Conservation (phyloP, 2,797 vertebrate species). For the Sebastes steindachneri region DNA sequence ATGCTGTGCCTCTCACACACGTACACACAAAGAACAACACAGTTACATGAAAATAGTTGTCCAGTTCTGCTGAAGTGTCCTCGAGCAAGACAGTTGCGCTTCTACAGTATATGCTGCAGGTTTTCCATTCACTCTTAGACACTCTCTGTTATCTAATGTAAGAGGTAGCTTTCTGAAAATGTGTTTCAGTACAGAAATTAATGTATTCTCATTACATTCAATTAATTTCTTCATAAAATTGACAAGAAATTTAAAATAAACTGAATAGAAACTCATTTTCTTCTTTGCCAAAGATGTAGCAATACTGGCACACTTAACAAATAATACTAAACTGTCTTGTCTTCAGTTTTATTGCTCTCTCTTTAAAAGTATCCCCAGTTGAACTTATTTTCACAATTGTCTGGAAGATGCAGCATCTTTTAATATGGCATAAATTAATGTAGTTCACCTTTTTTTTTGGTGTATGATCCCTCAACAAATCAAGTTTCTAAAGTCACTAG, state of each 20-base stretch:
- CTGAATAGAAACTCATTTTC: neutral
- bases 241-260: neutral
- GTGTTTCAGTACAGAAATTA: neutral
- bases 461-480: slow-evolving; percentile 2
- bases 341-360: slow-evolving; percentile 25
- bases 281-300: slow-evolving; percentile 25
- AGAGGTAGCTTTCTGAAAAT: neutral
- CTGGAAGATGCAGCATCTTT: slow-evolving; percentile 21
- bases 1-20: slow-evolving; percentile 47
- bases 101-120: neutral
- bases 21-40: neutral
- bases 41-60: neutral
- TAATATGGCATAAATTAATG: slow-evolving; percentile 14
- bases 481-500: neutral
- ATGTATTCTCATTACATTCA: neutral
- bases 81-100: slow-evolving; percentile 21
- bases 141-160: neutral
- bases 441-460: neutral
- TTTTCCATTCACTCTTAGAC: neutral
- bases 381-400: slow-evolving; percentile 34
- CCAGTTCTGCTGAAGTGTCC: slow-evolving; percentile 7
- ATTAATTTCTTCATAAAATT: neutral
- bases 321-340: slow-evolving; percentile 13
- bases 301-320: slow-evolving; percentile 8
- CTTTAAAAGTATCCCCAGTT: slow-evolving; percentile 35